Base-by-base conservation (phyloP, 2,113 vertebrate genomes). In the Colaptes auratus region DNA sequence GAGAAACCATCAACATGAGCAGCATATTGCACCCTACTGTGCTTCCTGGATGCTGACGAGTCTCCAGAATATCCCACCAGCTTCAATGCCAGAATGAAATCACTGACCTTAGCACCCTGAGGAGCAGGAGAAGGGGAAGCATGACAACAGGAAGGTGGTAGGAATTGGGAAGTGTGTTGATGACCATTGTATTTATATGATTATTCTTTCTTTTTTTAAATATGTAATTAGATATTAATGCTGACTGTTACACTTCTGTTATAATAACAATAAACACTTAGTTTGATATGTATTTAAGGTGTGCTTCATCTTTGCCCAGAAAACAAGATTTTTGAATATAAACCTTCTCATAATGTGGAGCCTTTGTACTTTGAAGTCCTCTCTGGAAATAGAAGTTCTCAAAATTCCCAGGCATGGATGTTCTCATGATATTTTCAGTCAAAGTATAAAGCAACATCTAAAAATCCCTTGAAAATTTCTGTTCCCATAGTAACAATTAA, bases 31-130 rank as follows among this genome's bases (percentile, higher is more conserved):
- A 53, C 31, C 9, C 20, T 39, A 52, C 23, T 85, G 59, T 69
- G 5, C 5, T 39, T 25, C 58, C 7, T 42, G 74, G 27, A 44
- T 25, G 8, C 7, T 36, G 31, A 64, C 0, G 0, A 50, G 7
- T 30, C 11, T 21, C 18, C 13, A 28, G 31, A 70, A 15, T 23
- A 52, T 28, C 5, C 19, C 58, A 33, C 15, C 11, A 39, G 31
- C 19, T 46, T 11, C 63, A 69, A 7, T 28, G 8, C 7, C 55
- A 74, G 55, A 63, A 69, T 30, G 28, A 75, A 89, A 64, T 9
- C 24, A 33, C 28, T 46, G 19, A 63, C 52, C 27, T 27, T 28
- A 46, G 24, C 42, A 75, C 35, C 12, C 50, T 33, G 42, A 59
- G 7, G 35, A 64, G 5, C 12, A 30, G 13, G 15, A 6, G 5